Evolutionary conservation across 2,888 invertebrate species (phyloP).

Genomic region (Melikaiella ostensackeni): DNA sequence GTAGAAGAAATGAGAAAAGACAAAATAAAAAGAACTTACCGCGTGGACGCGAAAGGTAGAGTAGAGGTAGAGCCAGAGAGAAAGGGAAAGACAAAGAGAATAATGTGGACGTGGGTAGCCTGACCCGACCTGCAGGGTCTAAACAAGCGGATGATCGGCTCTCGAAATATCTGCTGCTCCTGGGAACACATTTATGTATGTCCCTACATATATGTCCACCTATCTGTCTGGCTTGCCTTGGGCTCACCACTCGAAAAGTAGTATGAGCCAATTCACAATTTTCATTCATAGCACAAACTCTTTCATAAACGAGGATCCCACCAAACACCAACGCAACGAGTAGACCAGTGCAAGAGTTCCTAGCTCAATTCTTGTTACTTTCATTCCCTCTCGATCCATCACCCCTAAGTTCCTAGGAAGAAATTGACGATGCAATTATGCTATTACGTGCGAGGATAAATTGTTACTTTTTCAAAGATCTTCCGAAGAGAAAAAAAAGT

Average conservation of each 20-base stretch:
- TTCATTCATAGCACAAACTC: constrained; percentile 34
- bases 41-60: constrained; percentile 38
- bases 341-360: not conserved
- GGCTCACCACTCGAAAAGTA: constrained; percentile 21
- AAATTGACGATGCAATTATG: constrained; percentile 15
- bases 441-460: not conserved
- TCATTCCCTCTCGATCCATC: not conserved
- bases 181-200: constrained; percentile 66
- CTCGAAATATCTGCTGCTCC: constrained; percentile 66
- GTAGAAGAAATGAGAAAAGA: constrained; percentile 63
- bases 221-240: constrained; percentile 22
- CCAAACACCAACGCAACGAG: not conserved
- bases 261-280: constrained; percentile 24
- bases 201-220: constrained; percentile 47
- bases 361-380: constrained; percentile 9
- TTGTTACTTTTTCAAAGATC: constrained; percentile 1
- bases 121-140: constrained; percentile 61
- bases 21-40: constrained; percentile 59
- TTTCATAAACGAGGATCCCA: constrained; percentile 32
- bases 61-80: constrained; percentile 46
- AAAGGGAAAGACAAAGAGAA: constrained; percentile 40
- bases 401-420: not conserved
- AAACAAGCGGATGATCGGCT: constrained; percentile 70
- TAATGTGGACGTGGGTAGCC: constrained; percentile 26
- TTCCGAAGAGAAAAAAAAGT: not conserved